Base-by-base conservation (phyloP, 2,888 invertebrate genomes). In the Aleiodes alternator region DNA sequence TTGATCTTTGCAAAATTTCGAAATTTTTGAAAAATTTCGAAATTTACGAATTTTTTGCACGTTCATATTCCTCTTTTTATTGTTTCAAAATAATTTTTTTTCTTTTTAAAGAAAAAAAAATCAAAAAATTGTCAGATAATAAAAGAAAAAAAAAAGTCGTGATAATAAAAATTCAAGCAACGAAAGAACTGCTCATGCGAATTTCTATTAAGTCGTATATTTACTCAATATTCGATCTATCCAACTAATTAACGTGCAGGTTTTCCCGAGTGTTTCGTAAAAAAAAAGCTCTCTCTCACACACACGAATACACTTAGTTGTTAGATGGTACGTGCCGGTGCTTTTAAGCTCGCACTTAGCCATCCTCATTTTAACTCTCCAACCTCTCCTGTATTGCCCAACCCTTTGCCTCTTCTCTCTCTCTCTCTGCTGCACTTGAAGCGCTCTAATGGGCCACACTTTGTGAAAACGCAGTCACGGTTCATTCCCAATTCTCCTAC, bases 281-380 rank as follows among this genome's bases (percentile, higher is more conserved):
- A 51, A 34, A 53, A 64, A 72, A 34, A 16, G 2, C 9, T n/a
- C 38, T 14, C 64, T 48, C 56, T 0, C 56, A 16, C 56, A n/a
- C 56, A 16, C 56, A 16, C 29, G 6, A 7, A 23, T 9, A 11
- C 4, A 16, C 64, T 48, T 16, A 38, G 55, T 48, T 12, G 53
- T 64, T 64, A 53, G 66, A 72, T 75, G 51, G 70, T 75, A 75
- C 74, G 70, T 75, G 74, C 70, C 51, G 43, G 64, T 64, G 74
- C 69, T 75, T 75, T 75, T 75, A 75, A 75, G 74, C 55, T 75
- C 61, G 74, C 70, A 75, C 74, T 75, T 75, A 70, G 57, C 64
- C 70, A 70, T 72, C 53, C 48, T 68, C 68, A 51, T 68, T 68
- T 68, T 50, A 51, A 68, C 51, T 50, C 68, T 68, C 31, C 31